Conservation (phyloP, 1,140 invertebrate genomes). For the Grapholita molesta region DNA sequence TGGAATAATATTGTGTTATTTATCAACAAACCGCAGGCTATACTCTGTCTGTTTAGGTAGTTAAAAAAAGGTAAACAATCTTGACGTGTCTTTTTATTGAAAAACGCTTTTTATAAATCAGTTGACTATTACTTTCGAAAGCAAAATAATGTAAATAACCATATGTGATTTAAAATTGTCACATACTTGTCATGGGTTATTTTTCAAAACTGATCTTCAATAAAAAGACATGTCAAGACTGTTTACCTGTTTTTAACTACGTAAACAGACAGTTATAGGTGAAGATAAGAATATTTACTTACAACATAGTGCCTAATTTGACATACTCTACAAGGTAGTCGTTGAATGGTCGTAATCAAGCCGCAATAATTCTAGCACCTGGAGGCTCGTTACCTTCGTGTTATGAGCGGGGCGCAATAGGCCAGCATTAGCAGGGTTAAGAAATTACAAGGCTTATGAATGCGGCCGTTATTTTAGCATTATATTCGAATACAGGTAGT, state of each 20-base stretch:
- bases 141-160: too few species aligned
- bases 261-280: too few species aligned
- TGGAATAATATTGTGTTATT: not conserved
- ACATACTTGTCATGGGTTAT: too few species aligned
- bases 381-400: conserved; percentile 1
- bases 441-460: conserved; percentile 43
- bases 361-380: conserved; percentile 11
- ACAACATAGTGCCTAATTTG: not conserved
- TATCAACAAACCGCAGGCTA: not conserved
- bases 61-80: too few species aligned
- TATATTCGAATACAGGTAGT: conserved; percentile 45
- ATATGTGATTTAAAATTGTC: too few species aligned
- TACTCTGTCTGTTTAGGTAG: too few species aligned
- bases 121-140: too few species aligned
- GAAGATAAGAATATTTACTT: conserved; percentile 8
- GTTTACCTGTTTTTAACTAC: too few species aligned
- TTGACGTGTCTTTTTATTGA: too few species aligned
- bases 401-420: conserved; percentile 1
- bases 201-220: too few species aligned
- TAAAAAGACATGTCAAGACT: too few species aligned
- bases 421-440: conserved; percentile 27
- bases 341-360: conserved; percentile 7
- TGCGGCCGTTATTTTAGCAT: conserved; percentile 47
- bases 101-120: too few species aligned
- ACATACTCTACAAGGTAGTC: not conserved